Evolutionary conservation across 1,140 invertebrate genomes (phyloP).

Genomic region (Papilio polyxenes): DNA sequence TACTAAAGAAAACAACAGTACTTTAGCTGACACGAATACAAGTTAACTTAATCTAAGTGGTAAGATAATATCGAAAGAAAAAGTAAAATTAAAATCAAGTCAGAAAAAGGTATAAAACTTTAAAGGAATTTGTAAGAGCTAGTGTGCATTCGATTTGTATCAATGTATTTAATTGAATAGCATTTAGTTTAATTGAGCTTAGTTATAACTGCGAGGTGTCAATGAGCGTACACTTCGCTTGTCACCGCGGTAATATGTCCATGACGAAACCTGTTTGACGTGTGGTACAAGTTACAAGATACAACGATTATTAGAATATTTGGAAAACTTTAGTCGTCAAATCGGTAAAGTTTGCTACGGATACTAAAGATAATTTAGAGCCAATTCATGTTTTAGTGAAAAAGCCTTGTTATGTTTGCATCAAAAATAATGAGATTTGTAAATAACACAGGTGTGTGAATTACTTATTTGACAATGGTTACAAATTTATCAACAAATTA

Average conservation of each 20-base stretch:
- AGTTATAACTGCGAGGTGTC: constrained; percentile 14
- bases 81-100: too few relatives aligned
- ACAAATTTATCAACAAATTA: neutral
- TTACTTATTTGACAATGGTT: too few relatives aligned
- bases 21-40: too few relatives aligned
- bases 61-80: too few relatives aligned
- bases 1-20: too few relatives aligned
- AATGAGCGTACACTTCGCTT: constrained; percentile 3
- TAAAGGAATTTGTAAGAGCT: neutral
- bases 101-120: neutral
- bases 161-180: constrained; percentile 20
- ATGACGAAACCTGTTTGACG: neutral
- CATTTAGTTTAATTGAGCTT: constrained; percentile 19
- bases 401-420: too few relatives aligned
- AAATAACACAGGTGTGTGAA: too few relatives aligned
- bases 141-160: neutral
- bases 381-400: neutral
- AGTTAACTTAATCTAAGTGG: too few relatives aligned
- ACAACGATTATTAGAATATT: neutral
- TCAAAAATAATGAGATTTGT: too few relatives aligned
- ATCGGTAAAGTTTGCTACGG: neutral
- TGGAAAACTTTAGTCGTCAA: neutral
- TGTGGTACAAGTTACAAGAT: neutral
- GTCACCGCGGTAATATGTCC: neutral
- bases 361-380: neutral